These are phyloP conservation scores for Itoplectis maculator DNA, from an alignment of 2,888 invertebrate species.

Conservation along the genomic window DNA sequence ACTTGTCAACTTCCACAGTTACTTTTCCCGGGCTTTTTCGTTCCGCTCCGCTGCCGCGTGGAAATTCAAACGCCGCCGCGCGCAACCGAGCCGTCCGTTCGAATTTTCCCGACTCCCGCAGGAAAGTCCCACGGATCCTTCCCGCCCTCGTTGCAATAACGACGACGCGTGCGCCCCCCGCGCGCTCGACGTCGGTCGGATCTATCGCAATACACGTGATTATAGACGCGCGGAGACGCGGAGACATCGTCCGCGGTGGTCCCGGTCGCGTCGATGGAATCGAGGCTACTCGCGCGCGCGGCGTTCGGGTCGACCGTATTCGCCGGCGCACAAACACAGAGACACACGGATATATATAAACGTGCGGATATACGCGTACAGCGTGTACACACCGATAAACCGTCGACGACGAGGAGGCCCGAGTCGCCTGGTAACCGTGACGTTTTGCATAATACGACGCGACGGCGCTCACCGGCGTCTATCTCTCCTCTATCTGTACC, in stretches of 20 bases:
- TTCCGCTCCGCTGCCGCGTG: not conserved
- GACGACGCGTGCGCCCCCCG: constrained; percentile 45
- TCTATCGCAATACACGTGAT: constrained; percentile 64
- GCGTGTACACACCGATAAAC: not conserved
- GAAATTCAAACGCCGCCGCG: not conserved
- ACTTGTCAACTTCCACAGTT: too few species aligned
- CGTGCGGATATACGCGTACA: not conserved
- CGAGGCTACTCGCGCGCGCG: constrained; percentile 57
- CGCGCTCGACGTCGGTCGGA: constrained; percentile 33
- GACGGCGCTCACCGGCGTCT: constrained; percentile 70
- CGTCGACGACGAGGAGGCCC: constrained; percentile 56
- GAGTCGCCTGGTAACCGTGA: constrained; percentile 65
- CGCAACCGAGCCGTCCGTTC: not conserved
- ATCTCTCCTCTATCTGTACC: constrained; percentile 63
- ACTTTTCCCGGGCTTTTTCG: too few species aligned
- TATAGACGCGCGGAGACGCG: constrained; percentile 57
- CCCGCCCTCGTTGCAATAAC: not conserved
- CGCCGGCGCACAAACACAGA: too few species aligned
- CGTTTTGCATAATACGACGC: constrained; percentile 80
- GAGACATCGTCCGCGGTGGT: constrained; percentile 61
- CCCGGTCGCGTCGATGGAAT: constrained; percentile 56
- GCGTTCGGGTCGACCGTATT: constrained; percentile 40
- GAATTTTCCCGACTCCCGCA: not conserved
- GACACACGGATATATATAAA: constrained; percentile 20
- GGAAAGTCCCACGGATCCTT: constrained; percentile 5